phyloP scores from a whole-genome alignment of 2,797 vertebrate species.

The Hirundo rustica region DNA sequence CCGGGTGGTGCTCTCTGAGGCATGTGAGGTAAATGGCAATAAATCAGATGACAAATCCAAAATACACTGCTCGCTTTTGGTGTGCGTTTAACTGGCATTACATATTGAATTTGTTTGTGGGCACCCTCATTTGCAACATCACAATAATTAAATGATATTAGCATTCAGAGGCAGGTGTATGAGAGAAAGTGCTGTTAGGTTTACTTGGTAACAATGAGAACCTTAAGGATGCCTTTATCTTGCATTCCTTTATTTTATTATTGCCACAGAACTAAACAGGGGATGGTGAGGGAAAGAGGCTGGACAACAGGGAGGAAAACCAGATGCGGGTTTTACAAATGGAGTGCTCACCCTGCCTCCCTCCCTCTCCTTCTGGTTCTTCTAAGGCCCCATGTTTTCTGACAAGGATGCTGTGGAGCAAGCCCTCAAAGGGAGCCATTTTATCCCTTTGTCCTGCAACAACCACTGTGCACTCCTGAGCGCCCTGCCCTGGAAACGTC shows the following conservation, averaged over 20 bases:
- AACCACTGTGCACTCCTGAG: neutral
- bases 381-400: neutral
- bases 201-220: neutral
- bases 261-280: neutral
- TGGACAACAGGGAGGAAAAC: neutral
- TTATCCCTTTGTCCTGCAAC: neutral
- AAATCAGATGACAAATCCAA: conserved; percentile 34
- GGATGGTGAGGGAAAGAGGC: neutral
- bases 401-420: neutral
- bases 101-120: neutral
- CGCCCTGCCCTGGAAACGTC: neutral
- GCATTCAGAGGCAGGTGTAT: neutral
- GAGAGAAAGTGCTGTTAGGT: neutral
- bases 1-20: neutral
- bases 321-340: neutral
- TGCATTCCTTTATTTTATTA: neutral
- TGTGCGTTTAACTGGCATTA: neutral
- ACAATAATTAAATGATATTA: conserved; percentile 28
- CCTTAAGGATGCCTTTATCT: conserved; percentile 17
- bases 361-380: neutral
- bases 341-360: neutral
- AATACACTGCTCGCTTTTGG: neutral
- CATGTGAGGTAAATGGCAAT: neutral
- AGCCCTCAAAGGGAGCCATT: neutral
- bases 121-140: conserved; percentile 19